phyloP scores from a whole-genome alignment of 2,113 vertebrate species.

The Rhodinocichla rosea region DNA sequence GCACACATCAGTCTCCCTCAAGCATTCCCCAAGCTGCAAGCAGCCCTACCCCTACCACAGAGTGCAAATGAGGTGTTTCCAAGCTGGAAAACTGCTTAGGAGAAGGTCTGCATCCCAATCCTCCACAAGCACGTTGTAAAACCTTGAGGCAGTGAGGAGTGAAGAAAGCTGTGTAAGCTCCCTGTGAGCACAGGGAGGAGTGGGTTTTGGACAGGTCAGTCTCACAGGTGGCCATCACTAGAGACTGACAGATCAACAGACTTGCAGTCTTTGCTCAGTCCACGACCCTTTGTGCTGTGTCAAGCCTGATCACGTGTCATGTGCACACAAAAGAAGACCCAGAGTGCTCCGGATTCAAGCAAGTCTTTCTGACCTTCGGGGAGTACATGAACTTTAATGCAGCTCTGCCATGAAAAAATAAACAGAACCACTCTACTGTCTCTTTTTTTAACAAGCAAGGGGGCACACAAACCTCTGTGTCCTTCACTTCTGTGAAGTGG shows the following conservation, averaged over 20 bases:
- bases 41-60: background rate
- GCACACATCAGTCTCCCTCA: background rate
- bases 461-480: background rate
- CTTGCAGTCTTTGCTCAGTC: background rate
- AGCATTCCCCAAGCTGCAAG: background rate
- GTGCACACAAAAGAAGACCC: background rate
- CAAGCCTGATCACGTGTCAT: background rate
- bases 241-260: background rate
- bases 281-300: background rate
- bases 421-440: background rate
- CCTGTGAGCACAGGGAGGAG: background rate
- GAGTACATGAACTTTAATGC: background rate
- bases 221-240: background rate
- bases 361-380: background rate
- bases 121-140: fast-evolving
- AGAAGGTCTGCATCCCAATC: background rate
- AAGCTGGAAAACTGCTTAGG: background rate
- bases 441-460: background rate
- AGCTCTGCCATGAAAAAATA: background rate
- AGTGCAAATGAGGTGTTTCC: background rate
- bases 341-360: background rate
- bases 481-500: background rate
- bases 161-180: background rate
- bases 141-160: background rate
- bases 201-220: background rate